These are phyloP conservation scores for Zootoca vivipara DNA, from an alignment of 2,113 vertebrate genomes.

Conservation along the genomic window DNA sequence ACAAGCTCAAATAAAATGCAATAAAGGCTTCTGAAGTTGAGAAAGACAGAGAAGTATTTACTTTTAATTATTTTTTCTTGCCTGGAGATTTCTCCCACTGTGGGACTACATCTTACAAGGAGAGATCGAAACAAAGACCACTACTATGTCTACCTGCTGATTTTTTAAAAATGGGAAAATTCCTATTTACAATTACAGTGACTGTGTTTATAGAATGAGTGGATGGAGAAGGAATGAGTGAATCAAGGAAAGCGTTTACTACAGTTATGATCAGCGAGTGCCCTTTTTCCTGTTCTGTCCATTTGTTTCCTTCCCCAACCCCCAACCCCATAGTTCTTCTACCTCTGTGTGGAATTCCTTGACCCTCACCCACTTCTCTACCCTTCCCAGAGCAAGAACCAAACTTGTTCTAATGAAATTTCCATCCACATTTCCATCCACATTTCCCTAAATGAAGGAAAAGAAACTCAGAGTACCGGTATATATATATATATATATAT, in stretches of 20 bases:
- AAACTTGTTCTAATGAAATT: conserved; percentile 17
- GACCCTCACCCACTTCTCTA: fast-evolving
- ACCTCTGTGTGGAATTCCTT: neutral
- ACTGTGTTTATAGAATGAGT: fast-evolving
- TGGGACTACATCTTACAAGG: neutral
- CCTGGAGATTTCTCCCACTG: neutral
- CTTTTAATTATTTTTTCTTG: neutral
- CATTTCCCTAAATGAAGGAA: neutral
- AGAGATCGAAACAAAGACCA: neutral
- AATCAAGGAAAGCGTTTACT: neutral
- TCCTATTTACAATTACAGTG: neutral
- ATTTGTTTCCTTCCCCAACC: neutral
- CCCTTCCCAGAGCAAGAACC: neutral
- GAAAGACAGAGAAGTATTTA: neutral
- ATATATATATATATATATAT: too few species aligned
- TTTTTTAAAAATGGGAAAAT: neutral
- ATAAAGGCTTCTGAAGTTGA: conserved; percentile 11
- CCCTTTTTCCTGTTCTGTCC: fast-evolving
- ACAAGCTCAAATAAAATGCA: conserved; percentile 5
- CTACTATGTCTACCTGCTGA: neutral
- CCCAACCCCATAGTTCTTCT: neutral
- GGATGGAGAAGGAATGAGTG: neutral
- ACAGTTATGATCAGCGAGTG: neutral
- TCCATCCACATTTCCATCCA: neutral
- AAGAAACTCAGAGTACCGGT: neutral